A percentile compares a stretch with the other conserved stretches of the same genome.
phyloP scores from a whole-genome alignment of 2,888 invertebrate species.

The Patella pellucida region DNA sequence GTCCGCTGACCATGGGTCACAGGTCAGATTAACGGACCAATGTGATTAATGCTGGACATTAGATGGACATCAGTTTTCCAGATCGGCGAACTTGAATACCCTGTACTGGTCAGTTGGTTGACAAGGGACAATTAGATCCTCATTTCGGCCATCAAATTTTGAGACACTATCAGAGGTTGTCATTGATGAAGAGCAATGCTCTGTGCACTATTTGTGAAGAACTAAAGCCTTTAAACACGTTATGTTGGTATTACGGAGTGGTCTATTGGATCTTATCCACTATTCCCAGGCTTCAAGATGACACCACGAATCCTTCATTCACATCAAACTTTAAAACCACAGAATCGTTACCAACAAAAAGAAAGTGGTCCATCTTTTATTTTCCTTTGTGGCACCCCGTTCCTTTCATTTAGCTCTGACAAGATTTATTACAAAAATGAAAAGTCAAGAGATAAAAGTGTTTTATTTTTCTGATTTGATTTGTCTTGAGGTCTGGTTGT shows the following conservation, averaged over 20 bases:
- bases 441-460: neutral
- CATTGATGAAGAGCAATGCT: slow-evolving; percentile 1
- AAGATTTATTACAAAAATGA: neutral
- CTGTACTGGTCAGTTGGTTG: slow-evolving; percentile 5
- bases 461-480: too few species aligned
- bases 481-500: too few species aligned
- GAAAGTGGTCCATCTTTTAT: too few species aligned
- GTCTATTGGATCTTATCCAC: slow-evolving; percentile 1
- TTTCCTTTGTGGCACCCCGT: neutral
- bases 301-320: too few species aligned
- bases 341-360: too few species aligned
- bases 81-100: slow-evolving; percentile 7
- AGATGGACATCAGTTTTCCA: slow-evolving; percentile 11
- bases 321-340: too few species aligned
- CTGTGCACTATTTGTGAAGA: neutral
- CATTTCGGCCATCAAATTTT: slow-evolving; percentile 7
- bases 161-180: slow-evolving; percentile 3
- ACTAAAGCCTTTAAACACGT: slow-evolving; percentile 5
- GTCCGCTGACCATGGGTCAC: slow-evolving; percentile 3
- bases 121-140: slow-evolving; percentile 11
- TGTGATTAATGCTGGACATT: slow-evolving; percentile 10
- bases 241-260: slow-evolving; percentile 7
- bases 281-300: neutral
- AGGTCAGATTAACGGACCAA: slow-evolving; percentile 10
- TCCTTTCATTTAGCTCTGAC: neutral